These are phyloP conservation scores for Ridgeia piscesae DNA, from an alignment of 1,140 invertebrate species.

Conservation along the genomic window DNA sequence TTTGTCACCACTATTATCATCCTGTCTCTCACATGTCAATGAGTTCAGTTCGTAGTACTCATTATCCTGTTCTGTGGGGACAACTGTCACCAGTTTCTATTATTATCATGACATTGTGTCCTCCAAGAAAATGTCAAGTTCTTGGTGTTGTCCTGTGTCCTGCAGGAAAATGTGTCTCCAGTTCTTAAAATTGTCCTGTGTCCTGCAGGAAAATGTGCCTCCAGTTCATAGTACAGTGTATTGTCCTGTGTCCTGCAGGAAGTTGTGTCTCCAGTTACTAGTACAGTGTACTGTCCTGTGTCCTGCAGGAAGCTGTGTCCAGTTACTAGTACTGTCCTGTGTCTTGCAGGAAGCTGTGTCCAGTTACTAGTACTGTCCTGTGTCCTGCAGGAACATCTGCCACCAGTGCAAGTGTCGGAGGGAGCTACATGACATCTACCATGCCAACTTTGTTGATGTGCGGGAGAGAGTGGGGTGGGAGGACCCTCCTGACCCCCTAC, in stretches of 20 bases:
- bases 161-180: background rate
- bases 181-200: background rate
- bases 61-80: too few relatives aligned
- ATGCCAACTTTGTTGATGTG: conserved; percentile 77
- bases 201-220: background rate
- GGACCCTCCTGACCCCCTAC: conserved; percentile 56
- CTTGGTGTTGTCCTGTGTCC: background rate
- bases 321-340: background rate
- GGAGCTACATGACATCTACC: conserved; percentile 81
- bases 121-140: background rate
- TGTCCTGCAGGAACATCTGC: conserved; percentile 75
- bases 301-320: too few relatives aligned
- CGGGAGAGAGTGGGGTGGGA: conserved; percentile 78
- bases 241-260: background rate
- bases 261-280: too few relatives aligned
- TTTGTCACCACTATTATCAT: background rate
- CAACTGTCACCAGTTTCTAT: background rate
- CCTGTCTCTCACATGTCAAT: too few relatives aligned
- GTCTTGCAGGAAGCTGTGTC: conserved; percentile 66
- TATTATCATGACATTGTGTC: background rate
- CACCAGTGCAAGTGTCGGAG: conserved; percentile 84
- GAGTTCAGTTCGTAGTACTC: too few relatives aligned
- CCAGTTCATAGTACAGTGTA: too few relatives aligned
- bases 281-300: background rate
- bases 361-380: conserved; percentile 22